These are phyloP conservation scores for Chironex yamaguchii DNA, from an alignment of 30 jellyfish, hydroid and myxozoan species.

Conservation along the genomic window DNA sequence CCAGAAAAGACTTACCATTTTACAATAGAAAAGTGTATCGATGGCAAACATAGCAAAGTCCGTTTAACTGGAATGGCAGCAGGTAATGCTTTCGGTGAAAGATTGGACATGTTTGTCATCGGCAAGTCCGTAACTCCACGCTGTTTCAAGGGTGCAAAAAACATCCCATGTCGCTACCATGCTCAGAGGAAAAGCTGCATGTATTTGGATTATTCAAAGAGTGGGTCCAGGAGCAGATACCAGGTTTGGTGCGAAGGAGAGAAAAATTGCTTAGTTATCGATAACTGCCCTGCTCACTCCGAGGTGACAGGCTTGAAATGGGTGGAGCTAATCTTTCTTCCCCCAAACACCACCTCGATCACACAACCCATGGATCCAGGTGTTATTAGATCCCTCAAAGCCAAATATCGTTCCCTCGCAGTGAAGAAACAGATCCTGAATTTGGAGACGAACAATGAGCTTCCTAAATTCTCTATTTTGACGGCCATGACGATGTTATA, in stretches of 20 bases:
- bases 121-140: too few relatives aligned
- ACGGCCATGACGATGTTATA: constrained; percentile 43
- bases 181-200: constrained; percentile 52
- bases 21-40: constrained; percentile 26
- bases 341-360: constrained; percentile 70
- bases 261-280: constrained; percentile 61
- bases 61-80: constrained; percentile 45
- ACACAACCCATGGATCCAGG: constrained; percentile 83
- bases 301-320: constrained; percentile 55
- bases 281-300: constrained; percentile 78
- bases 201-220: constrained; percentile 60
- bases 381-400: constrained; percentile 50
- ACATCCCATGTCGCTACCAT: too few relatives aligned
- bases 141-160: too few relatives aligned
- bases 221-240: constrained; percentile 66
- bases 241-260: constrained; percentile 20
- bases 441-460: constrained; percentile 15
- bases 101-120: too few relatives aligned
- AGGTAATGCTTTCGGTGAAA: constrained; percentile 42
- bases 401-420: constrained; percentile 44
- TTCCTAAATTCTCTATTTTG: constrained; percentile 40
- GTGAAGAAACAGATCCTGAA: constrained; percentile 53
- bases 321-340: constrained; percentile 56
- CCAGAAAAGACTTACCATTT: constrained; percentile 37
- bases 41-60: constrained; percentile 29